A percentile compares a stretch with the other conserved stretches of the same genome.
These are phyloP conservation scores for Mionectes macconnelli DNA, from an alignment of 2,113 vertebrate genomes.

Conservation along the genomic window DNA sequence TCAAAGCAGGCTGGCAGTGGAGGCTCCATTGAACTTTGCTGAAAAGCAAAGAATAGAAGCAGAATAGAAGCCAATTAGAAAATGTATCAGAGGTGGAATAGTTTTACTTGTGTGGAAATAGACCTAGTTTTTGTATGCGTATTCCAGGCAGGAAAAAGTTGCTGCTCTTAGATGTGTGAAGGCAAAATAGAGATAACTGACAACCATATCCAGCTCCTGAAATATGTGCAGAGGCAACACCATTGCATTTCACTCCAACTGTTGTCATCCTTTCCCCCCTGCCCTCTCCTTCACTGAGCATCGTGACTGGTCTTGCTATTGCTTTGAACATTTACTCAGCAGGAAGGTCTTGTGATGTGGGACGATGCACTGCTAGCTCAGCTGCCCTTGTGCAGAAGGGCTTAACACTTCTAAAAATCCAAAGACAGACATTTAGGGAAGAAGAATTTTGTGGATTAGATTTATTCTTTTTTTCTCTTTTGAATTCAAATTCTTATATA, in stretches of 20 bases:
- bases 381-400: background rate
- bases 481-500: background rate
- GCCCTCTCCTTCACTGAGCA: conserved; percentile 5
- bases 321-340: conserved; percentile 25
- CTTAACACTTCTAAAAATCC: background rate
- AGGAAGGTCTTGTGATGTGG: background rate
- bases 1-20: background rate
- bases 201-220: background rate
- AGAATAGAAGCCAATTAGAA: background rate
- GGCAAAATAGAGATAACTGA: background rate
- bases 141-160: background rate
- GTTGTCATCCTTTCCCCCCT: background rate
- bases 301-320: background rate
- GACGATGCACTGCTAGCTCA: background rate
- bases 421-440: background rate
- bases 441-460: background rate
- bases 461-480: background rate
- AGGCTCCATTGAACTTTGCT: background rate
- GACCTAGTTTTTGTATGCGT: background rate
- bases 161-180: background rate
- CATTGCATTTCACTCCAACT: background rate
- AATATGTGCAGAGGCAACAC: background rate
- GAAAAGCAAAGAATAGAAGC: background rate
- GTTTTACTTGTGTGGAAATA: background rate
- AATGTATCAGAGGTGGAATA: background rate